Percentiles rank a stretch among this genome's conserved stretches.
phyloP scores from a whole-genome alignment of 2,888 invertebrate genomes.

The Operophtera brumata region DNA sequence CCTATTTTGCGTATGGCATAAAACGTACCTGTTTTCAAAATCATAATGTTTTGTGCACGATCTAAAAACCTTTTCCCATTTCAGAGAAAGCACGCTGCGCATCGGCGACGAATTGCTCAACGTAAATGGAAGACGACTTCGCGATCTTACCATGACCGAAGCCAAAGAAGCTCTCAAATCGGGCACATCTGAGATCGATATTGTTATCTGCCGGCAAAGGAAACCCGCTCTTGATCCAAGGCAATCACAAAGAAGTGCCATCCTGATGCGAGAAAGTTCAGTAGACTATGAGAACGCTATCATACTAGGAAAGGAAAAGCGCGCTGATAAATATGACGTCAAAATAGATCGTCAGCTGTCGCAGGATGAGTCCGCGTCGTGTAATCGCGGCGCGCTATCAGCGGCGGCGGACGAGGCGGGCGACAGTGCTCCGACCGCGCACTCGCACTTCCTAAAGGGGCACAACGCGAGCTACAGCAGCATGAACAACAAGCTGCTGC shows the following conservation, averaged over 20 bases:
- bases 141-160: slow-evolving; percentile 83
- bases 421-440: slow-evolving; percentile 64
- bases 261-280: slow-evolving; percentile 83
- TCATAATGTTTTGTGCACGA: too few species aligned
- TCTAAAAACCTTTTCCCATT: slow-evolving; percentile 34
- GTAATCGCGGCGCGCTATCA: slow-evolving; percentile 76
- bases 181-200: slow-evolving; percentile 83
- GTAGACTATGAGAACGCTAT: slow-evolving; percentile 86
- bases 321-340: slow-evolving; percentile 76
- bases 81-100: slow-evolving; percentile 83
- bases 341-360: slow-evolving; percentile 85
- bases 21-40: too few species aligned
- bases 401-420: slow-evolving; percentile 64
- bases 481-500: slow-evolving; percentile 81
- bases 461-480: slow-evolving; percentile 82
- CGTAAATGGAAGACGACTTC: slow-evolving; percentile 85
- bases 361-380: slow-evolving; percentile 71
- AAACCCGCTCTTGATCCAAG: slow-evolving; percentile 45
- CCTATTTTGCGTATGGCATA: too few species aligned
- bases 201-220: slow-evolving; percentile 82
- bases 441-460: slow-evolving; percentile 82
- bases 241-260: slow-evolving; percentile 50
- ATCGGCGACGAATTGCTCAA: slow-evolving; percentile 87
- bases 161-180: slow-evolving; percentile 84
- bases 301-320: slow-evolving; percentile 76